Conservation (phyloP, 2,113 vertebrate species). For the Dendrocopos noguchii region DNA sequence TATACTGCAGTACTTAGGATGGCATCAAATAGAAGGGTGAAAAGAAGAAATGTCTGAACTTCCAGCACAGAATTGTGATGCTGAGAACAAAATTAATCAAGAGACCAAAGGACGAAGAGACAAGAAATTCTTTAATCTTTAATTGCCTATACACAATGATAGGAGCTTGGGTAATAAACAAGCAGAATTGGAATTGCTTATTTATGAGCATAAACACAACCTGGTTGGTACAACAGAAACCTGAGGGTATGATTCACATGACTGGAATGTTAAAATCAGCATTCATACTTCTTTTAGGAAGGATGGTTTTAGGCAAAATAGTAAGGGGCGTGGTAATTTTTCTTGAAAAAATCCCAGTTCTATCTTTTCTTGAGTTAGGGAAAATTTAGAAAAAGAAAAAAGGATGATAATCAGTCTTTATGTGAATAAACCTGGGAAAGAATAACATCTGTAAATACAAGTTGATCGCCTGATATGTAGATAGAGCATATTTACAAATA, state of each 20-base stretch:
- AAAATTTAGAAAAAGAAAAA: background rate
- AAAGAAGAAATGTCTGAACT: constrained; percentile 17
- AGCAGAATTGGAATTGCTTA: constrained; percentile 59
- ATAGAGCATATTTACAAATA: background rate
- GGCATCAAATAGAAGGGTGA: background rate
- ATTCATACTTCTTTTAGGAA: constrained; percentile 19
- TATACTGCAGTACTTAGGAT: background rate
- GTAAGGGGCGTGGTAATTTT: background rate
- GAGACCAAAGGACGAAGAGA: constrained; percentile 28
- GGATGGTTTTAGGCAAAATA: background rate
- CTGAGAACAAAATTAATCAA: constrained; percentile 64
- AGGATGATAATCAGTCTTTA: background rate
- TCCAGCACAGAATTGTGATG: background rate
- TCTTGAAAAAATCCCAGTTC: background rate
- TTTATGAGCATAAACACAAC: constrained; percentile 56
- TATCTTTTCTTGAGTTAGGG: background rate
- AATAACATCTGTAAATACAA: background rate
- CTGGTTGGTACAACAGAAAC: constrained; percentile 6
- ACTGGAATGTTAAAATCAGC: constrained; percentile 43
- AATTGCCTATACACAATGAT: constrained; percentile 38
- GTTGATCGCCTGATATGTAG: background rate
- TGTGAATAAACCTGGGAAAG: background rate
- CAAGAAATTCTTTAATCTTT: constrained; percentile 67
- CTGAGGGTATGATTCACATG: constrained; percentile 6
- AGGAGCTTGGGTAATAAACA: constrained; percentile 52